These are phyloP conservation scores for Ormia ochracea DNA, from an alignment of 2,888 invertebrate genomes.

Conservation along the genomic window DNA sequence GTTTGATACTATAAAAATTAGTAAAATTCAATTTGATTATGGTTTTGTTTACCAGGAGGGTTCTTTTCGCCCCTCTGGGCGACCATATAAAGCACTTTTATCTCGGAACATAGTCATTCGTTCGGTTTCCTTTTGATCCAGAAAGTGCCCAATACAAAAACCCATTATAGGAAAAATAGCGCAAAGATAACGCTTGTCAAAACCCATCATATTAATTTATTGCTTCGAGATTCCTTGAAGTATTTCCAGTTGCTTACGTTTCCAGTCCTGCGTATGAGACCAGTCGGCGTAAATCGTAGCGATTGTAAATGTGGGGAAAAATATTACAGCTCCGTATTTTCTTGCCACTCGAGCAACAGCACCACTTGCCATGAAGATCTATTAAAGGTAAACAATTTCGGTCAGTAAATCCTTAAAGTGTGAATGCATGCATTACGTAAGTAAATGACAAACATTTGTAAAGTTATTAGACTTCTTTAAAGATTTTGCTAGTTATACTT, in stretches of 20 bases:
- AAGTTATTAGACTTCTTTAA: not conserved
- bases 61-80: slow-evolving; percentile 81
- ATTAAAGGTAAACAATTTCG: not conserved
- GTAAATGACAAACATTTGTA: not conserved
- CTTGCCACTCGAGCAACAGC: slow-evolving; percentile 77
- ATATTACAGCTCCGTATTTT: slow-evolving; percentile 82
- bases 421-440: slow-evolving; percentile 4
- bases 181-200: slow-evolving; percentile 79
- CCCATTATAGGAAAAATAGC: slow-evolving; percentile 80
- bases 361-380: slow-evolving; percentile 70
- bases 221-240: slow-evolving; percentile 63
- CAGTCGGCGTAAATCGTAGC: slow-evolving; percentile 84
- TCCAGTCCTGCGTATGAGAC: slow-evolving; percentile 85
- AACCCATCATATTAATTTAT: slow-evolving; percentile 77
- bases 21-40: not conserved
- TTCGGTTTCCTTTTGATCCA: slow-evolving; percentile 84
- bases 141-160: slow-evolving; percentile 80
- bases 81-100: slow-evolving; percentile 87
- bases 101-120: slow-evolving; percentile 86
- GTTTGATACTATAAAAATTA: slow-evolving; percentile 6
- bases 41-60: slow-evolving; percentile 82
- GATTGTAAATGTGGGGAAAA: slow-evolving; percentile 81
- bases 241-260: slow-evolving; percentile 76
- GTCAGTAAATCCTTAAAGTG: not conserved
- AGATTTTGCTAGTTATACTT: not conserved